Evolutionary conservation across 2,113 vertebrate genomes (phyloP).

Genomic region (Phyllostomus discolor): DNA sequence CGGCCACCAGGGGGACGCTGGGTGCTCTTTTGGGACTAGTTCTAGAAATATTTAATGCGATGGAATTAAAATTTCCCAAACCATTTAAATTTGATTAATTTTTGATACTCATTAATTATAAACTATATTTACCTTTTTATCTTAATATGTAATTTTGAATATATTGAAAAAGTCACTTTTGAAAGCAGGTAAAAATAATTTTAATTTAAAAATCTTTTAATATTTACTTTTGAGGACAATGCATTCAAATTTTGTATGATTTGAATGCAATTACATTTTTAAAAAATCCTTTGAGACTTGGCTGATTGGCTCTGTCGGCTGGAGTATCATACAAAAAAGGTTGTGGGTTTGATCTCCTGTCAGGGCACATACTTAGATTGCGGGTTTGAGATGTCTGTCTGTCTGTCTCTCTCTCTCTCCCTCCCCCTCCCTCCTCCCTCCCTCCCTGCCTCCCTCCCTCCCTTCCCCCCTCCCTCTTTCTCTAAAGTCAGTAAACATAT

Average conservation of each 20-base stretch:
- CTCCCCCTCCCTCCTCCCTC: too few relatives aligned
- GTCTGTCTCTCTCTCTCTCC: too few relatives aligned
- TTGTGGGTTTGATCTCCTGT: too few relatives aligned
- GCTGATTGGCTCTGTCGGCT: too few relatives aligned
- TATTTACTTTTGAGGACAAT: background rate
- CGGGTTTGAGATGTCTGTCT: too few relatives aligned
- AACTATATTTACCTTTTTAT: background rate
- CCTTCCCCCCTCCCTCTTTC: too few relatives aligned
- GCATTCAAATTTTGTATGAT: background rate
- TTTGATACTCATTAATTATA: background rate
- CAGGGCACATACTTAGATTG: too few relatives aligned
- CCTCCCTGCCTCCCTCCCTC: too few relatives aligned
- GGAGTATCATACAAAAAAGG: too few relatives aligned
- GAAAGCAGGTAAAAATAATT: background rate
- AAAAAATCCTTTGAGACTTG: background rate
- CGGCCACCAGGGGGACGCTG: background rate
- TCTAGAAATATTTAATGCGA: background rate
- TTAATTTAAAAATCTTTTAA: background rate
- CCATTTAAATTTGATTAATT: background rate
- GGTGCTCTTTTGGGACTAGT: background rate
- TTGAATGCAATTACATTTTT: background rate
- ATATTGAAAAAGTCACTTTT: background rate
- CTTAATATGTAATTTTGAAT: background rate
- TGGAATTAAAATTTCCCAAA: background rate
- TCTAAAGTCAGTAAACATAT: too few relatives aligned